Evolutionary conservation across 2,888 invertebrate genomes (phyloP), one percentile per base, ranked within the genome.

Genomic region (Athalia rosae): DNA sequence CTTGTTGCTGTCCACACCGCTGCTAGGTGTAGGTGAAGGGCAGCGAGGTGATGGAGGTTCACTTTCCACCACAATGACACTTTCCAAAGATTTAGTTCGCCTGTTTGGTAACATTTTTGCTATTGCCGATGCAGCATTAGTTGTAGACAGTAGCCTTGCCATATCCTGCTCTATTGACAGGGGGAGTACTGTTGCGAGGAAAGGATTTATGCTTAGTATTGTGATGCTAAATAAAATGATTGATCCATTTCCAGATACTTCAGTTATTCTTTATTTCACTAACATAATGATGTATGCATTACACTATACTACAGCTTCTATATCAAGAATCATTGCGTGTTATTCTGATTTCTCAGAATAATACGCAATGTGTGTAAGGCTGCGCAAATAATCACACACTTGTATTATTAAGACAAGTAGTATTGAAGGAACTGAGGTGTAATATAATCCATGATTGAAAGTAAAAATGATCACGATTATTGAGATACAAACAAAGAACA

Each of bases 1-100:
- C 89, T 96, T 96, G 84, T 94, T 95, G 87, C 95, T 96, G 88
- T 97, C 97, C 8, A 97, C 93, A 8, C 96, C 96, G 86, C 96
- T 96, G 77, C 96, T 96, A 0, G 96, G 97, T 8, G 97, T 96
- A 0, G 97, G 97, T 7, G 97, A 97, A 0, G 97, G 97, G 9
- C 96, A 96, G 28, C 96, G 92, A 0, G 96, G 95, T 1, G 91
- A 89, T 0, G 91, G 90, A 11, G 92, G 92, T 83, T 92, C 92
- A 43, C 91, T 91, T 80, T 92, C 92, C 28, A 86, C 81, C 61
- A 89, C 82, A 76, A 89, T 83, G 79, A 90, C 85, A 80, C 88
- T 89, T 78, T 90, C 90, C 85, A 90, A 83, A 7, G 89, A 90
- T 78, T 88, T 89, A 64, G 89, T 85, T 11, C 89, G 87, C 78